Evolutionary conservation across 64 coral and sea anemone species (phyloP), one percentile per base, ranked within the genome.

Genomic region (Platygyra sinensis): DNA sequence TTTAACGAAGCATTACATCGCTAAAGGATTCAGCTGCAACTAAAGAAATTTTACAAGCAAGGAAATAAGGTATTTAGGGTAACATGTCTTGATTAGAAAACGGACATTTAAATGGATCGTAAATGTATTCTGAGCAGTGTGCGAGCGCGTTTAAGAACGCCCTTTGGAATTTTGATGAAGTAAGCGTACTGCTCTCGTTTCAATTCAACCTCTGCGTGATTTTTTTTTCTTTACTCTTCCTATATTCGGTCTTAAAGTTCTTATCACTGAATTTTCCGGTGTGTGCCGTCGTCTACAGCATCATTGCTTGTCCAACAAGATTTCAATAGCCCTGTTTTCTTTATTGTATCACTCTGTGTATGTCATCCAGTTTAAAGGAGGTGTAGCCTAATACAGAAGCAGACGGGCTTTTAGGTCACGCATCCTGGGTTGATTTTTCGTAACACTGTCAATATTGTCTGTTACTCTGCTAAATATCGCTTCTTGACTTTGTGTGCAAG

Each of bases 391-490:
- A 69, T 24, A 25, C 0, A 69, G 25, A 27, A 69, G 20, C 65
- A 69, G 22, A 25, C n/a, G n/a, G 24, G 10, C 24, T 69, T 69
- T 7, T 25, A 69, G 5, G 65, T 69, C 20, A 69, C 8, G 65
- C 65, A 10, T 24, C 24, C 11, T 69, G 27, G 36, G 4, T 42
- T 50, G 16, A 12, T 22, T 51, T 67, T 71, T 84, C 36, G 62
- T 71, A 33, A 69, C 38, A 67, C 24, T 49, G 67, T 50, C 8
- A 46, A 46, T 42, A 51, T 32, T 51, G 32, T 18, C 15, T 63
- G 60, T 67, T 69, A 67, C 80, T n/a, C 33, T 67, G 39, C 15
- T 15, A 60, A 80, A 80, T 61, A 60, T 80, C 25, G 14, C 78
- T 62, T 80, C 52, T 54, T 80, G 76, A 54, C 49, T 18, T 30